These are phyloP conservation scores for Ranitomeya imitator DNA, from an alignment of 2,113 vertebrate species.

Conservation along the genomic window DNA sequence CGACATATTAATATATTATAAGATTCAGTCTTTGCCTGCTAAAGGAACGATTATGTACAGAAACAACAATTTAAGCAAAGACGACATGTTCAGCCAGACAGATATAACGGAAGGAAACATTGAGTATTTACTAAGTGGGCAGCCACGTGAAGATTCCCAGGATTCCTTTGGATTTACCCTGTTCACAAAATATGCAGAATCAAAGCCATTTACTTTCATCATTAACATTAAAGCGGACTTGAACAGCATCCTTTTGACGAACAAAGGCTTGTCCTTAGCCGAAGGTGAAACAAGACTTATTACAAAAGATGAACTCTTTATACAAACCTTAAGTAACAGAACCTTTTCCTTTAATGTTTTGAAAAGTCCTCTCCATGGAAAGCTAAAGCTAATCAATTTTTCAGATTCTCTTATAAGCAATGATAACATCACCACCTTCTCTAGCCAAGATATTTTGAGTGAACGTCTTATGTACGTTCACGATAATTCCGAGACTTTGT, in stretches of 20 bases:
- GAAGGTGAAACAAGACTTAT: conserved; percentile 88
- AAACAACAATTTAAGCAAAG: conserved; percentile 71
- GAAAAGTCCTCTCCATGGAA: conserved; percentile 79
- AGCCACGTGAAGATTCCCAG: conserved; percentile 69
- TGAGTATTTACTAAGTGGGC: conserved; percentile 76
- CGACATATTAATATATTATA: conserved; percentile 78
- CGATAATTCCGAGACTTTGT: conserved; percentile 82
- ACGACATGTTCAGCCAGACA: conserved; percentile 82
- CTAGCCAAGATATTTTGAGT: conserved; percentile 75
- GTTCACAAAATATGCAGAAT: conserved; percentile 80
- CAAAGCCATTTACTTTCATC: conserved; percentile 76
- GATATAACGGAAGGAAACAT: conserved; percentile 75
- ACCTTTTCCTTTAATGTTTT: conserved; percentile 79
- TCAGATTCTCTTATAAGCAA: conserved; percentile 74
- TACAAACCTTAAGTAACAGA: conserved; percentile 76
- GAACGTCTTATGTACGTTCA: conserved; percentile 84
- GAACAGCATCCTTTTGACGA: conserved; percentile 77
- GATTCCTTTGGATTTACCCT: conserved; percentile 84
- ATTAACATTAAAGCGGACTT: conserved; percentile 81
- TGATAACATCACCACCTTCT: conserved; percentile 77
- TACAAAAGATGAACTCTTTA: conserved; percentile 78
- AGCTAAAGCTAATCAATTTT: conserved; percentile 74
- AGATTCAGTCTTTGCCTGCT: conserved; percentile 76
- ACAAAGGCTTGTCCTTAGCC: conserved; percentile 76
- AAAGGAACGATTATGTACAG: conserved; percentile 81